A percentile compares a stretch with the other conserved stretches of the same genome.
phyloP scores from a whole-genome alignment of 2,888 invertebrate genomes.

The Steromphala cineraria region DNA sequence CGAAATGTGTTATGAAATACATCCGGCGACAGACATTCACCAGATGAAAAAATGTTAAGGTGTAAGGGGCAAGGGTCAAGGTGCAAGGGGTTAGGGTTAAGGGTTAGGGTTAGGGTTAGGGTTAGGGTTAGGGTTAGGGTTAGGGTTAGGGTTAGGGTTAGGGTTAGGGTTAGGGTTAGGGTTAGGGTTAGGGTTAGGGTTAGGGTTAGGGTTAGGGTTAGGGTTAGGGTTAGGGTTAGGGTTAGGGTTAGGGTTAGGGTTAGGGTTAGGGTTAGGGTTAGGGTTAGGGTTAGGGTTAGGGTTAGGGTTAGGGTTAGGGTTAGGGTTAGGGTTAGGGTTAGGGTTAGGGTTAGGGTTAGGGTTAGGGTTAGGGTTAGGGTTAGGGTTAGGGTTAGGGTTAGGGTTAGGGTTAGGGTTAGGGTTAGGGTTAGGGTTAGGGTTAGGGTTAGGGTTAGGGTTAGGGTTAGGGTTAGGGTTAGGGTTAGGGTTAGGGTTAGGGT shows the following conservation, averaged over 20 bases:
- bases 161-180: conserved; percentile 44
- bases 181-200: conserved; percentile 35
- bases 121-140: conserved; percentile 46
- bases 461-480: conserved; percentile 34
- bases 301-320: conserved; percentile 42
- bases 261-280: conserved; percentile 41
- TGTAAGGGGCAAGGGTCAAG: conserved; percentile 35
- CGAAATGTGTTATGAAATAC: no score
- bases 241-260: conserved; percentile 48
- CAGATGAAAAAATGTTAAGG: no score
- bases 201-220: conserved; percentile 36
- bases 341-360: conserved; percentile 35
- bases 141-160: conserved; percentile 45
- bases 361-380: conserved; percentile 39
- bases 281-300: conserved; percentile 46
- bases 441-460: conserved; percentile 43
- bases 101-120: conserved; percentile 42
- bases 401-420: conserved; percentile 41
- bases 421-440: conserved; percentile 46
- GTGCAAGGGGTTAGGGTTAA: conserved; percentile 34
- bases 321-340: conserved; percentile 34
- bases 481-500: conserved; percentile 35
- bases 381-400: conserved; percentile 48
- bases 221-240: conserved; percentile 38
- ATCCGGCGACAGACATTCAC: no score